Conservation (phyloP, 2,888 invertebrate genomes). For the Neoitamus cyanurus region DNA sequence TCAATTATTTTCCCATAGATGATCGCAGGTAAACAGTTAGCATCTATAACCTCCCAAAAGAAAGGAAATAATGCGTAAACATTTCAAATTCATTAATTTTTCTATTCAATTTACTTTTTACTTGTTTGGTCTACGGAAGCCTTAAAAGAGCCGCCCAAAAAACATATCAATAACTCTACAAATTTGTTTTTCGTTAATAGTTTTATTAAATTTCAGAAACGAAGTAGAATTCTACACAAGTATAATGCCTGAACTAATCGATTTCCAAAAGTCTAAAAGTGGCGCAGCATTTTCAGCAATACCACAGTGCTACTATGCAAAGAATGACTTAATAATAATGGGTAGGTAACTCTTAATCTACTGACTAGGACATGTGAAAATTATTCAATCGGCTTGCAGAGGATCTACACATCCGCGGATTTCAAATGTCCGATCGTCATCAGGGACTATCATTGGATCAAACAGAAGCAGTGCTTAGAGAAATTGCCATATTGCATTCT, state of each 20-base stretch:
- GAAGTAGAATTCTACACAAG: constrained; percentile 79
- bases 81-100: no score
- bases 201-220: constrained; percentile 64
- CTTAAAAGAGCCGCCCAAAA: no score
- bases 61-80: no score
- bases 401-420: constrained; percentile 72
- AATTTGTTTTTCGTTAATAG: neutral
- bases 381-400: constrained; percentile 64
- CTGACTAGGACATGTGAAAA: constrained; percentile 50
- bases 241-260: constrained; percentile 74
- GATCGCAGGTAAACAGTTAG: no score
- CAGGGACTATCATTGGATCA: constrained; percentile 73
- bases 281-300: constrained; percentile 69
- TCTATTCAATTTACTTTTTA: no score
- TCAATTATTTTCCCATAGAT: no score
- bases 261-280: constrained; percentile 69
- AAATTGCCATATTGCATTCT: constrained; percentile 74
- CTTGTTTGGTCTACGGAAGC: no score
- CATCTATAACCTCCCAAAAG: no score
- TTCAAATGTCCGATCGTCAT: constrained; percentile 74
- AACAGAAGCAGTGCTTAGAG: constrained; percentile 70
- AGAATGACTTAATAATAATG: constrained; percentile 70
- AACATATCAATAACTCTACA: neutral
- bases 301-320: constrained; percentile 73
- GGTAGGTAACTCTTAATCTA: constrained; percentile 55